Evolutionary conservation across 2,797 vertebrate species (phyloP), one percentile per base, ranked within the genome.

Genomic region (Antrozous pallidus): DNA sequence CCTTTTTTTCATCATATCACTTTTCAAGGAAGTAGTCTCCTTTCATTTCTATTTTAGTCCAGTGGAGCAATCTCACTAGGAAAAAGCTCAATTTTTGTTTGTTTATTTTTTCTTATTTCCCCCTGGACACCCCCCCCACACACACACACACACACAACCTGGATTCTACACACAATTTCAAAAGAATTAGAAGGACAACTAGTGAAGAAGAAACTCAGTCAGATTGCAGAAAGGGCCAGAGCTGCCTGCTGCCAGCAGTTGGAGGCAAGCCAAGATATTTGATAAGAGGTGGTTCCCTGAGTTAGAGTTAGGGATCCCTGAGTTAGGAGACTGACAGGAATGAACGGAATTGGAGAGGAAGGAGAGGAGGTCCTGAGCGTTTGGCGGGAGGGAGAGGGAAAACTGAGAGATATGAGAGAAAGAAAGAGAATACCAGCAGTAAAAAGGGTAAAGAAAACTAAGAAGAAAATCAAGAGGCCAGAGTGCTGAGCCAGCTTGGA

Each of bases 271-370:
- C 98, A 98, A 96, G 97, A 94, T 67, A 54, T 85, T 94, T 98
- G 97, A 97, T 97, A 97, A 97, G 95, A 97, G 96, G 95, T 97
- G 88, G 94, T 97, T 98, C 95, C 97, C 94, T 97, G 96, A 97
- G 94, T 97, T 89, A 81, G 78, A 97, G 94, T 97, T 92, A 81
- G 81, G 79, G 75, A 94, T 94, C 58, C 71, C 79, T 70, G 63
- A 95, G n/a, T 36, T 33, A 47, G 28, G 47, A 91, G 26, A 47
- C 65, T 81, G 42, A 75, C 9, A 86, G 38, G 42, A 54, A 65
- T 73, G 61, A 61, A 94, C 5, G 38, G 38, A 33, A 33, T 74
- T 56, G 8, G 73, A 74, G 74, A 36, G 9, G 54, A 22, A 31
- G 36, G 26, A 8, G 17, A 36, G 26, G 18, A 61, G 56, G 26